phyloP scores from a whole-genome alignment of 2,797 vertebrate species.

The Prionace glauca region DNA sequence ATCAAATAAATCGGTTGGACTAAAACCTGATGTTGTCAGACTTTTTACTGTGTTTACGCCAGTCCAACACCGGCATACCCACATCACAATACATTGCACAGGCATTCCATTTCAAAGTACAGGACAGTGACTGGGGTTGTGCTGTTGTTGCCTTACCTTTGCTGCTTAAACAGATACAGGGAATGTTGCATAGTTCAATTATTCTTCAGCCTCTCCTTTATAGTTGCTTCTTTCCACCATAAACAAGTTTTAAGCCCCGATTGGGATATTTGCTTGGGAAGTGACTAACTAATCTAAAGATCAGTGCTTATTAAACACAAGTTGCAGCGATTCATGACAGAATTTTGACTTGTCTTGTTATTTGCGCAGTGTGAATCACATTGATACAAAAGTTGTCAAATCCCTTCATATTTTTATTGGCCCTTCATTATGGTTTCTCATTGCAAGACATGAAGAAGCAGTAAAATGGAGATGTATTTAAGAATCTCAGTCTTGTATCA shows the following conservation, averaged over 20 bases:
- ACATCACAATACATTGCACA: neutral
- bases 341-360: neutral
- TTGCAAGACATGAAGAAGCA: neutral
- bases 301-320: neutral
- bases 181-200: neutral
- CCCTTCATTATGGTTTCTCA: neutral
- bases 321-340: neutral
- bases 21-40: too few relatives aligned
- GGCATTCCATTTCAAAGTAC: neutral
- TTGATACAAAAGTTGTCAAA: neutral
- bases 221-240: neutral
- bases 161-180: neutral
- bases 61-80: too few relatives aligned
- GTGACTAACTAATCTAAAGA: neutral
- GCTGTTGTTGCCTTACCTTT: neutral
- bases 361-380: neutral
- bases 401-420: neutral
- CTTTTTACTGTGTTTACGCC: too few relatives aligned
- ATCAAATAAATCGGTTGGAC: too few relatives aligned
- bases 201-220: neutral
- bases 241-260: neutral
- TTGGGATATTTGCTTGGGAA: neutral
- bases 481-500: neutral
- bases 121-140: neutral
- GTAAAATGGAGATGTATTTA: neutral